These are phyloP conservation scores for Craterocephalus amniculus DNA, from an alignment of 2,797 vertebrate species.

Conservation along the genomic window DNA sequence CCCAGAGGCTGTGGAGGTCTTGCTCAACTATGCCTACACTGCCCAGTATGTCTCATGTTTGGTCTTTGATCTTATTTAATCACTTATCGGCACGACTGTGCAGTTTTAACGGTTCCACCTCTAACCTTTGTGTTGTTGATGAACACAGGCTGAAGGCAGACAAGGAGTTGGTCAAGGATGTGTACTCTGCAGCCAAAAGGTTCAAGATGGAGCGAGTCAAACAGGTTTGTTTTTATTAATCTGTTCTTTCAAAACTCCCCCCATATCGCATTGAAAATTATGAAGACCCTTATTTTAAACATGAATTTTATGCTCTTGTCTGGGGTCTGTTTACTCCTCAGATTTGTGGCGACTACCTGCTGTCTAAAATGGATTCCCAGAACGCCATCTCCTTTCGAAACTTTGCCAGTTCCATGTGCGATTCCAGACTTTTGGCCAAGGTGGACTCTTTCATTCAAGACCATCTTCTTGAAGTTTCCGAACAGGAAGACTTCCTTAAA, in stretches of 20 bases:
- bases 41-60: conserved; percentile 89
- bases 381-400: conserved; percentile 96
- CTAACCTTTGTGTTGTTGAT: background rate
- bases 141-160: conserved; percentile 92
- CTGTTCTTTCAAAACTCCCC: background rate
- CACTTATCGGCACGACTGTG: background rate
- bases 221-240: conserved; percentile 82
- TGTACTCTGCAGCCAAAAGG: conserved; percentile 97
- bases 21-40: conserved; percentile 98
- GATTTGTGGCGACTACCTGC: conserved; percentile 98
- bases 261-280: too few species aligned
- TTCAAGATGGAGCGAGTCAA: conserved; percentile 98
- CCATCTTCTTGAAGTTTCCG: conserved; percentile 92
- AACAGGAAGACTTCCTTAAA: conserved; percentile 98
- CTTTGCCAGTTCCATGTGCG: conserved; percentile 95
- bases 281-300: too few species aligned
- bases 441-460: conserved; percentile 96
- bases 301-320: background rate
- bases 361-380: conserved; percentile 93
- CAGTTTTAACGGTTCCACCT: conserved; percentile 44
- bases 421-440: conserved; percentile 90
- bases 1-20: conserved; percentile 95
- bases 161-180: conserved; percentile 96
- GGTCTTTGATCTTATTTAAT: background rate
- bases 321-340: conserved; percentile 52